phyloP scores from a whole-genome alignment of 2,888 invertebrate genomes.

The Drosophila kambysellisi region DNA sequence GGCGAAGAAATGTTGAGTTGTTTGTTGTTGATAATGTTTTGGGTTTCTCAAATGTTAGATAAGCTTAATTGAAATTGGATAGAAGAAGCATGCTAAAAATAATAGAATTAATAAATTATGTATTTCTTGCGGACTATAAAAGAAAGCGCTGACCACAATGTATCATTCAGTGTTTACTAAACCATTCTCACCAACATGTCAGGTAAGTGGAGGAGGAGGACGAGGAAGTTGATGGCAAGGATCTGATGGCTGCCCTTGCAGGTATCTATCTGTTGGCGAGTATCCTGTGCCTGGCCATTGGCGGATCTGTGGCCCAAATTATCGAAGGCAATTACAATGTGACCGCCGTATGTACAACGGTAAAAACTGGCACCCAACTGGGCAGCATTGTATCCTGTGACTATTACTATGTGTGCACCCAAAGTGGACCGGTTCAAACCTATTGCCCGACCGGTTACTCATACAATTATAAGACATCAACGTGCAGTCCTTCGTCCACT shows the following conservation, averaged over 20 bases:
- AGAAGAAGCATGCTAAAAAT: slow-evolving; percentile 14
- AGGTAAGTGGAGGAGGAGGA: slow-evolving; percentile 28
- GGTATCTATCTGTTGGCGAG: slow-evolving; percentile 56
- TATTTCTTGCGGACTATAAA: slow-evolving; percentile 33
- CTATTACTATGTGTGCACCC: slow-evolving; percentile 49
- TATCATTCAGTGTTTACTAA: slow-evolving; percentile 35
- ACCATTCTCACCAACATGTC: slow-evolving; percentile 16
- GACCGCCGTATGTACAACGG: slow-evolving; percentile 49
- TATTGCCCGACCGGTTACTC: slow-evolving; percentile 33
- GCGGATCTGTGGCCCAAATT: slow-evolving; percentile 16
- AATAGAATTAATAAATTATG: slow-evolving; percentile 18
- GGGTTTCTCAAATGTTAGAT: slow-evolving; percentile 14
- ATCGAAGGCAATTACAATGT: slow-evolving; percentile 67
- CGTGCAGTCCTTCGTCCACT: slow-evolving; percentile 37
- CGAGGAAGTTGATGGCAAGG: neutral
- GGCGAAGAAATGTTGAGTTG: neutral
- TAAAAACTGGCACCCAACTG: slow-evolving; percentile 40
- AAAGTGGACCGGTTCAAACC: slow-evolving; percentile 33
- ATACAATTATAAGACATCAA: slow-evolving; percentile 19
- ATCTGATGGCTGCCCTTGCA: slow-evolving; percentile 3
- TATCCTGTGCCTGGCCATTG: slow-evolving; percentile 29
- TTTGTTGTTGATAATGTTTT: neutral
- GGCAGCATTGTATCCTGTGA: slow-evolving; percentile 59
- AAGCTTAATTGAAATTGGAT: slow-evolving; percentile 35
- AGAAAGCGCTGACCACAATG: slow-evolving; percentile 6